Base-by-base conservation (phyloP, 2,888 invertebrate species). In the Ditylenchus weischeri region DNA sequence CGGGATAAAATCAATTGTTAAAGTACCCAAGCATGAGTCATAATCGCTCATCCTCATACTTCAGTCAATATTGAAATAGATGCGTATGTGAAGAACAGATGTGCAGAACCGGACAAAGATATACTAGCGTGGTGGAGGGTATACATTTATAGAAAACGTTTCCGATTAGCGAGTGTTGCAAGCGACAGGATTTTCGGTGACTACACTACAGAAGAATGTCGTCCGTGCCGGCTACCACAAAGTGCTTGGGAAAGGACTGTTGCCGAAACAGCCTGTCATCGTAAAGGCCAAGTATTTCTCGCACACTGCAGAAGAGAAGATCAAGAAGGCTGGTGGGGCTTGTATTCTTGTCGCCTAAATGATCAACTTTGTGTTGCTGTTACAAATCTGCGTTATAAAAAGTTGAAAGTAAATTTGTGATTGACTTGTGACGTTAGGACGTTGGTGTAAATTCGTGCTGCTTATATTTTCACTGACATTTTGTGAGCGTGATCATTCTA, bases 251-350 rank as follows among this genome's bases (percentile, higher is more conserved):
- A 96, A 96, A 86, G 98, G 98, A 78, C 89, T 90, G 73, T 88
- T 99, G 75, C 98, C 98, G 75, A 90, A 92, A 78, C 93, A 93
- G 86, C 96, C 98, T 68, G 90, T 98, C 78, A 98, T 99, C 84
- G 96, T 99, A 66, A 96, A 94, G 86, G 98, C 98, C 36, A 94
- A 95, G 86, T 95, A 91, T 88, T 99, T 99, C 89, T 96, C 95
- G 76, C 91, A 91, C 86, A 88, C 88, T 80, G 98, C 98, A 64
- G 96, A 98, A 87, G 89, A 90, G 84, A 96, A 95, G 86, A 95
- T 99, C 84, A 95, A 95, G 88, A 89, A 89, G 84, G 94, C 90
- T 79, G 98, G 98, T 77, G 98, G 98, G 82, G 93, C 90, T 79
- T 98, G 98, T 86, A 90, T 99, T 80, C 87, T 99, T 85, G 90